Evolutionary conservation across 2,797 vertebrate genomes (phyloP).

Genomic region (Cheirogaleus major): DNA sequence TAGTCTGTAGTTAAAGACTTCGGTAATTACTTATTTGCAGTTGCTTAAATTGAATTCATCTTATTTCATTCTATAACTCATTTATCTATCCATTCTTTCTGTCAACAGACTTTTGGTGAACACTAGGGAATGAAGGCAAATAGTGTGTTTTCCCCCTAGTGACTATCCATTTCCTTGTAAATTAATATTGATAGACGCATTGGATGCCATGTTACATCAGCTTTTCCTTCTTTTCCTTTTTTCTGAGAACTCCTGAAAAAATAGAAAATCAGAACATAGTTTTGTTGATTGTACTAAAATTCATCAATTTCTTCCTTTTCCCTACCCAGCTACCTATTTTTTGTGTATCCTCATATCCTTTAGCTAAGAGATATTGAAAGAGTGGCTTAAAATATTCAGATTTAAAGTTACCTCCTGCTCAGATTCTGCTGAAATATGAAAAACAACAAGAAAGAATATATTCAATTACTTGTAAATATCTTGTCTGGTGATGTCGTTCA

Average conservation of each 20-base stretch:
- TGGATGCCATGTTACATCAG: background rate
- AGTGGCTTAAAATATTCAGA: background rate
- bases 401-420: background rate
- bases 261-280: background rate
- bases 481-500: background rate
- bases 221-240: background rate
- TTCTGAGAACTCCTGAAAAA: background rate
- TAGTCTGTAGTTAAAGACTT: background rate
- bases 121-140: background rate
- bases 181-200: background rate
- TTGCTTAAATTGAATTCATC: background rate
- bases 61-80: background rate
- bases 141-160: background rate
- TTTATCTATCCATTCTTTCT: background rate
- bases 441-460: background rate
- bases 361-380: background rate
- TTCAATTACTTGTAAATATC: background rate
- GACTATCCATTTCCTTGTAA: background rate
- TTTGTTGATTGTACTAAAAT: background rate
- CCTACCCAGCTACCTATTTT: background rate
- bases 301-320: background rate
- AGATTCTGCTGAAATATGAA: background rate
- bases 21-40: background rate
- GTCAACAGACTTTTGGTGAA: background rate
- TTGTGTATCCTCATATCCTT: background rate